These are phyloP conservation scores for Aegithalos caudatus DNA, from an alignment of 2,113 vertebrate species.

Conservation along the genomic window DNA sequence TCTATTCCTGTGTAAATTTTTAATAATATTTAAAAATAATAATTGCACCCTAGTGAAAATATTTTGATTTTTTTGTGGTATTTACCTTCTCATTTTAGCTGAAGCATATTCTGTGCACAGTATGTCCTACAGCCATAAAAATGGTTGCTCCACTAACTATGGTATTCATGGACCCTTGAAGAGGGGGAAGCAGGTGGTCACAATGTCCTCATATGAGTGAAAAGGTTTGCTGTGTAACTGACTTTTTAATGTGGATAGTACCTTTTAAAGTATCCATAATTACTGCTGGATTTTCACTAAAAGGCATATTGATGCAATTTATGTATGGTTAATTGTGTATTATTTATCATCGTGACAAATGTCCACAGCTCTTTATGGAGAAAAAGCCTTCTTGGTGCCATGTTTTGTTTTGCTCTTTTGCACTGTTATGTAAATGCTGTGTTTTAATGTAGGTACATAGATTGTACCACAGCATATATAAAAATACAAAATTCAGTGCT, in stretches of 20 bases:
- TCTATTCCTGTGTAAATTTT: constrained; percentile 66
- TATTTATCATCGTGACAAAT: constrained; percentile 1
- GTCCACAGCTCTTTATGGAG: not conserved
- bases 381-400: constrained; percentile 76
- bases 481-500: not conserved
- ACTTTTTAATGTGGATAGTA: constrained; percentile 74
- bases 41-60: constrained; percentile 70
- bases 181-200: constrained; percentile 69
- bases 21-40: constrained; percentile 46
- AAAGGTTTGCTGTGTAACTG: constrained; percentile 70
- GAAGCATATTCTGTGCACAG: constrained; percentile 72
- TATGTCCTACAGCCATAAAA: constrained; percentile 71
- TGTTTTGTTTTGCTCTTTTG: constrained; percentile 70
- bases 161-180: constrained; percentile 71
- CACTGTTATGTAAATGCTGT: not conserved
- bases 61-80: constrained; percentile 74
- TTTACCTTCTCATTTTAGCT: constrained; percentile 73
- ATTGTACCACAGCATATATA: not conserved
- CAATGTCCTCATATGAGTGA: constrained; percentile 72
- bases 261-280: constrained; percentile 69
- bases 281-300: constrained; percentile 63
- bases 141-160: constrained; percentile 72
- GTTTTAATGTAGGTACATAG: not conserved
- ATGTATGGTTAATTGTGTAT: constrained; percentile 32
- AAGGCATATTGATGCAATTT: constrained; percentile 57